A percentile compares a stretch with the other conserved stretches of the same genome.
Evolutionary conservation across 1,140 invertebrate genomes (phyloP).

Genomic region (Tetraneura akinire): DNA sequence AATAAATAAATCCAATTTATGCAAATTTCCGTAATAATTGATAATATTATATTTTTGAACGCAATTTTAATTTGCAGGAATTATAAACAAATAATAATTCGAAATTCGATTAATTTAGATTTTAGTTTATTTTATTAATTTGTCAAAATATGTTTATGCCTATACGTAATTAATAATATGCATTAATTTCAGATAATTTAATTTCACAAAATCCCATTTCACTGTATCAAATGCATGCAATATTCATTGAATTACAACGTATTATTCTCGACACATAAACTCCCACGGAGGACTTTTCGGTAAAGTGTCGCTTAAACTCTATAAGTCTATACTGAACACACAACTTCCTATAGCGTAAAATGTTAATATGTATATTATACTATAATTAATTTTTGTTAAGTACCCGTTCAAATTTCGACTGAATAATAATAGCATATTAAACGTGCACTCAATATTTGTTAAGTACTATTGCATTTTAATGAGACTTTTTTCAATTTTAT

Average conservation of each 20-base stretch:
- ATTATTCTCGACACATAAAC: constrained; percentile 20
- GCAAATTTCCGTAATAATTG: no score
- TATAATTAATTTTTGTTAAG: constrained; percentile 18
- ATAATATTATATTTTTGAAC: no score
- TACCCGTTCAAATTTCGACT: neutral
- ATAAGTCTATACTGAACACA: neutral
- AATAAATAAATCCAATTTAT: no score
- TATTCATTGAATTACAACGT: neutral
- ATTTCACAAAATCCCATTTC: neutral
- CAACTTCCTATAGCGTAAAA: neutral
- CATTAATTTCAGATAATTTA: neutral
- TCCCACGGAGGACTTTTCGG: neutral
- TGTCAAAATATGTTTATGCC: no score
- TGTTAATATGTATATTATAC: neutral
- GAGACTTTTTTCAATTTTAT: no score
- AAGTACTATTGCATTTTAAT: constrained; percentile 18
- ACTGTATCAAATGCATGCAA: neutral
- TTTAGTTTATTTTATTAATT: no score
- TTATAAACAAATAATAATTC: no score
- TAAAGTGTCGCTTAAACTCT: neutral
- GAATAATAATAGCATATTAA: constrained; percentile 1
- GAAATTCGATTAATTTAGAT: no score
- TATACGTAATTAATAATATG: no score
- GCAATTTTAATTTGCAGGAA: no score
- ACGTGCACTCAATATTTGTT: neutral